Evolutionary conservation across 2,888 invertebrate genomes (phyloP).

Genomic region (Cantharis nigra): DNA sequence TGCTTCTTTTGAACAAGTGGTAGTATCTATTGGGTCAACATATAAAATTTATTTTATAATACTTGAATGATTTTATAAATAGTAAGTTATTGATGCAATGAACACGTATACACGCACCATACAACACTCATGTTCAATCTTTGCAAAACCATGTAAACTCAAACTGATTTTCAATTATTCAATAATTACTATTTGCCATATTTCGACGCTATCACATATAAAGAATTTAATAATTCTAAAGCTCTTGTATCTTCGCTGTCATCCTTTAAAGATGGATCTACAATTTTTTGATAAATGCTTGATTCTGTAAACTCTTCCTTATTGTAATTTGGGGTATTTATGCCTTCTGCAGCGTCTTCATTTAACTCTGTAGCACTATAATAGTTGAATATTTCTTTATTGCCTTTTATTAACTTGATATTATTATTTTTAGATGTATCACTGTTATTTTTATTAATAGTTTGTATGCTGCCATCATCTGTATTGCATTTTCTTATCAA

Average conservation of each 20-base stretch:
- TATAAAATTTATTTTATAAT: background rate
- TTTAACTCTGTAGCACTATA: background rate
- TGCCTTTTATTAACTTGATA: background rate
- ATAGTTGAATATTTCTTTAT: background rate
- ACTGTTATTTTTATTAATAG: background rate
- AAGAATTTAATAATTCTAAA: constrained; percentile 78
- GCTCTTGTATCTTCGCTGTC: constrained; percentile 74
- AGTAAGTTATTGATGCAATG: background rate
- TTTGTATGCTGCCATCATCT: constrained; percentile 51
- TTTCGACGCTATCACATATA: constrained; percentile 82
- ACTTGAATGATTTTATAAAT: background rate
- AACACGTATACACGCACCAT: background rate
- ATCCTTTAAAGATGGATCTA: constrained; percentile 44
- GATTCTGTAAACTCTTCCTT: constrained; percentile 18
- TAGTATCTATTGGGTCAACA: too few relatives aligned
- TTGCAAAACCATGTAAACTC: background rate
- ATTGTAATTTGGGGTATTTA: background rate
- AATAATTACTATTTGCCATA: constrained; percentile 66
- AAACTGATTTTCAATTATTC: background rate
- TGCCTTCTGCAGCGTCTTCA: background rate
- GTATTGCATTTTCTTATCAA: constrained; percentile 78
- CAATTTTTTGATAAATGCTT: constrained; percentile 26
- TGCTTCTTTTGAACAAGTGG: too few relatives aligned
- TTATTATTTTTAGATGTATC: background rate
- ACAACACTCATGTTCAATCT: background rate